Evolutionary conservation across 2,797 vertebrate species (phyloP).

Genomic region (Yasuhikotakia modesta): DNA sequence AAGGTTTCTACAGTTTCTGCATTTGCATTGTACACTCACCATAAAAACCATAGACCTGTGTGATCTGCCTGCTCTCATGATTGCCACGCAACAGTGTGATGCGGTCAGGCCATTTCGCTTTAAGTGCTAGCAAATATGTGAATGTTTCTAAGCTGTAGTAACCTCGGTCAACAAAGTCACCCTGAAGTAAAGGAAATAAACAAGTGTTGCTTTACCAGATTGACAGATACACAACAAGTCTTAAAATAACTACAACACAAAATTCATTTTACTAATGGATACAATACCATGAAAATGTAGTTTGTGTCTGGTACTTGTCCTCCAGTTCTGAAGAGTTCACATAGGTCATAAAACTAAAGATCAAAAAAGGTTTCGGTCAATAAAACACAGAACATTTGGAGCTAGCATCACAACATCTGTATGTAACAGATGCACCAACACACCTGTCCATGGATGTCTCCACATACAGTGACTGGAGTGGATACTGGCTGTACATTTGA

Average conservation of each 20-base stretch:
- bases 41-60: slow-evolving; percentile 97
- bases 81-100: slow-evolving; percentile 96
- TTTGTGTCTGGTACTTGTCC: slow-evolving; percentile 96
- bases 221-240: background rate
- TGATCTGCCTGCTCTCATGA: slow-evolving; percentile 97
- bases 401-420: background rate
- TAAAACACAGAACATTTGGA: no score
- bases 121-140: slow-evolving; percentile 92
- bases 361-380: slow-evolving; percentile 1
- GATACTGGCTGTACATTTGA: slow-evolving; percentile 97
- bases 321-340: slow-evolving; percentile 94
- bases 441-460: slow-evolving; percentile 98
- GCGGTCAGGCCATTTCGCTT: slow-evolving; percentile 95
- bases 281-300: slow-evolving; percentile 94
- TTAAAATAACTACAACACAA: slow-evolving; percentile 30
- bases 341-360: slow-evolving; percentile 91
- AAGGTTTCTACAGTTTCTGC: no score
- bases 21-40: slow-evolving; percentile 80
- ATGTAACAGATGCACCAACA: background rate
- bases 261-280: background rate
- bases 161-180: slow-evolving; percentile 94
- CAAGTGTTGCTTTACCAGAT: background rate
- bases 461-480: slow-evolving; percentile 95
- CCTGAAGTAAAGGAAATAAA: slow-evolving; percentile 71
- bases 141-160: slow-evolving; percentile 96